A percentile compares a stretch with the other conserved stretches of the same genome.
Conservation (phyloP, 1,140 invertebrate species). For the Drosophila punjabiensis region DNA sequence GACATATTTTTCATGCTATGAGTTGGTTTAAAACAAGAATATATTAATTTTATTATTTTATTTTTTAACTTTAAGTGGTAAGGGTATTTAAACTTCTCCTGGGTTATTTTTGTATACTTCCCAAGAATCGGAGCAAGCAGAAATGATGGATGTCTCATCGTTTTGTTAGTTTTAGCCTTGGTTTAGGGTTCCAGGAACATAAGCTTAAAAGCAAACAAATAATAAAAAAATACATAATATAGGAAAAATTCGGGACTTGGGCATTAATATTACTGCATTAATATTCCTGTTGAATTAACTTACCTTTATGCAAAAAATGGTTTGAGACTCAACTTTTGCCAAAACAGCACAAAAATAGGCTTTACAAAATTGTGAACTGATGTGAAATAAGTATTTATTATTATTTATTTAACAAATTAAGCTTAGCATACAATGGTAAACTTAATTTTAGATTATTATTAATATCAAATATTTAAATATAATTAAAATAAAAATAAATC, state of each 20-base stretch:
- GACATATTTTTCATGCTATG: too few relatives aligned
- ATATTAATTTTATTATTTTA: too few relatives aligned
- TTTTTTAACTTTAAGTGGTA: too few relatives aligned
- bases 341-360: slow-evolving; percentile 33
- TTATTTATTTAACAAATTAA: too few relatives aligned
- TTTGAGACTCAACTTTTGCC: background rate
- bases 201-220: background rate
- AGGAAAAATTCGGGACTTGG: too few relatives aligned
- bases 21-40: too few relatives aligned
- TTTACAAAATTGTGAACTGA: background rate
- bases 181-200: background rate
- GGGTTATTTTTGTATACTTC: background rate
- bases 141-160: slow-evolving; percentile 12
- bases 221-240: background rate
- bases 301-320: background rate
- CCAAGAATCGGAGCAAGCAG: background rate
- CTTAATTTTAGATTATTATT: too few relatives aligned
- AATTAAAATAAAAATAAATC: too few relatives aligned
- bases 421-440: too few relatives aligned
- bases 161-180: background rate
- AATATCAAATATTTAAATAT: too few relatives aligned
- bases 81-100: background rate
- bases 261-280: background rate
- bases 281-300: background rate
- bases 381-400: background rate